Base-by-base conservation (phyloP, 2,888 invertebrate genomes). In the Epinotia nisella region DNA sequence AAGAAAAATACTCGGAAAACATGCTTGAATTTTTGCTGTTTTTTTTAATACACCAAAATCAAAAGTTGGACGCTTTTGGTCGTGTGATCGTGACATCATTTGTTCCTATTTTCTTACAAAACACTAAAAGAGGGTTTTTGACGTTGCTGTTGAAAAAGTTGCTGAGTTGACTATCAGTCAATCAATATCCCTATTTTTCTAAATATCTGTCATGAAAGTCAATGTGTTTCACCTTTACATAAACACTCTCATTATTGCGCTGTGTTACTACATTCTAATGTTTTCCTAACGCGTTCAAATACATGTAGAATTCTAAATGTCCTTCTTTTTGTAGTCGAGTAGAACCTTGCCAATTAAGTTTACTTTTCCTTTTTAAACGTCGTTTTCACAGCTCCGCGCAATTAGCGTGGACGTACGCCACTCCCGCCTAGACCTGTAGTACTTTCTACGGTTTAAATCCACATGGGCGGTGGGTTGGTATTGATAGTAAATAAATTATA, bases 361-460 rank as follows among this genome's bases (percentile, higher is more conserved):
- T 29, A 58, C 58, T 58, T 58, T 58, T 29, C 58, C 58, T 49
- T 58, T 53, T 58, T 58, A 58, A 58, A 58, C n/a, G 13, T 13
- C 21, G 58, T 58, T 58, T 58, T 58, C 29, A 29, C 58, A 9
- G 29, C 58, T 11, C 29, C 29, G 24, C 15, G 58, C 58, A 58
- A 58, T 58, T 58, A 58, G 24, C 58, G n/a, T 29, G 29, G 29
- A 29, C 58, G 29, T n/a, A 58, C 13, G 58, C 24, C 29, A 58
- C 58, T 29, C 58, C 58, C n/a, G 29, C 15, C 58, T 29, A 58
- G n/a, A 29, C 58, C 29, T 29, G 58, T 19, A 29, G 58, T 58
- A 7, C 58, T 58, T 58, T 58, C 58, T 58, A 58, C 29, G 58
- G 24, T 29, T 56, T 29, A 24, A 24, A 24, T 21, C 55, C 55